Evolutionary conservation across 2,797 vertebrate genomes (phyloP), one percentile per base, ranked within the genome.

Genomic region (Natrix natrix): DNA sequence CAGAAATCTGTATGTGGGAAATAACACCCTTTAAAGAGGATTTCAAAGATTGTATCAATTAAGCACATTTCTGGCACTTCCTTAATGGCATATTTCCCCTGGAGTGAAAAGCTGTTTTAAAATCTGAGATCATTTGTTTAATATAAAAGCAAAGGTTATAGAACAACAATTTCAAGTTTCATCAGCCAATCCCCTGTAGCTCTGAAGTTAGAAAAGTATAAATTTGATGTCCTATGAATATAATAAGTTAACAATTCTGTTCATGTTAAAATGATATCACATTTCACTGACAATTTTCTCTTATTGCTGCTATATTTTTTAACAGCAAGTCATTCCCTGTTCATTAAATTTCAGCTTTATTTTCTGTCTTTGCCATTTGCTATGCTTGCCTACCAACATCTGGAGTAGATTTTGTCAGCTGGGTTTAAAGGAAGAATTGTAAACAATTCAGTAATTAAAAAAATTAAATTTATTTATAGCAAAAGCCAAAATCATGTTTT

Each of bases 81-180:
- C 94, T 97, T 97, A 98, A 97, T 97, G 96, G 96, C 97, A 97
- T 96, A 93, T 95, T 97, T 97, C 97, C 96, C 97, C 97, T 93
- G 78, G 96, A 97, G 97, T 97, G 92, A 97, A 97, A 96, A 97
- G 95, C 90, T 4, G 89, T 93, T 97, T 96, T 97, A 97, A 97
- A 97, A 96, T 86, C 96, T 98, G 97, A 98, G 96, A 96, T 98
- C 95, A 97, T 98, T 97, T 98, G 96, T 98, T 98, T 98, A 97
- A 97, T 97, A 97, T 97, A 96, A 98, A 97, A 98, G 97, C 97
- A 97, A 96, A 96, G 94, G 90, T 94, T 97, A 97, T 97, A 94
- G 97, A 97, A 97, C 97, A 97, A 95, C 95, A 96, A 92, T 97
- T 97, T 97, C 94, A 96, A 89, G 74, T 93, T 96, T 97, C 94